Conservation (phyloP, 2,888 invertebrate genomes). For the Oxycera nigricornis region DNA sequence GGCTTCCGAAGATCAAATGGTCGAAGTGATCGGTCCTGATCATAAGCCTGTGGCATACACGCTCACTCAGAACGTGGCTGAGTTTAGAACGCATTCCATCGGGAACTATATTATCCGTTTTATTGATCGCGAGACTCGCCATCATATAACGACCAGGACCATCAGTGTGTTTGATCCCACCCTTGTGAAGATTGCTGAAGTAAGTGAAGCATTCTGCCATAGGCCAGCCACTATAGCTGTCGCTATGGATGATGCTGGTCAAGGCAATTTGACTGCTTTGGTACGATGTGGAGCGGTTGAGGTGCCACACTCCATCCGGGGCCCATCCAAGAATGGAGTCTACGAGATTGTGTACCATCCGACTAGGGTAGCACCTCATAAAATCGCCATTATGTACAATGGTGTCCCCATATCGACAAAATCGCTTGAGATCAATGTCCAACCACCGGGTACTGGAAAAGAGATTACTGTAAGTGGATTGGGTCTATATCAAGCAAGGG, state of each 20-base stretch:
- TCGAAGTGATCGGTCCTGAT: constrained; percentile 73
- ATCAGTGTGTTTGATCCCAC: constrained; percentile 83
- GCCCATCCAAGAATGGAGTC: constrained; percentile 72
- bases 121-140: constrained; percentile 68
- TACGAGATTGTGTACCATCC: constrained; percentile 91
- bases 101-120: constrained; percentile 78
- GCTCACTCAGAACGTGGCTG: constrained; percentile 69
- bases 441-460: constrained; percentile 73
- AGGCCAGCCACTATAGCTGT: constrained; percentile 82
- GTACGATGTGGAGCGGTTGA: constrained; percentile 83
- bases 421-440: constrained; percentile 66
- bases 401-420: constrained; percentile 73
- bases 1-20: constrained; percentile 68
- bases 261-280: constrained; percentile 80
- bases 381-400: constrained; percentile 85
- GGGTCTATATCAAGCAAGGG: constrained; percentile 85
- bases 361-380: constrained; percentile 84
- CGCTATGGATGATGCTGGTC: constrained; percentile 80
- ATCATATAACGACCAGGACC: constrained; percentile 69
- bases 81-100: constrained; percentile 78
- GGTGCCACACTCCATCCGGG: constrained; percentile 82
- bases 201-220: constrained; percentile 80
- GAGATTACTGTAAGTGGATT: constrained; percentile 77
- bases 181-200: constrained; percentile 74
- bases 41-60: constrained; percentile 70